Base-by-base conservation (phyloP, 2,888 invertebrate species). In the Oxycera nigricornis region DNA sequence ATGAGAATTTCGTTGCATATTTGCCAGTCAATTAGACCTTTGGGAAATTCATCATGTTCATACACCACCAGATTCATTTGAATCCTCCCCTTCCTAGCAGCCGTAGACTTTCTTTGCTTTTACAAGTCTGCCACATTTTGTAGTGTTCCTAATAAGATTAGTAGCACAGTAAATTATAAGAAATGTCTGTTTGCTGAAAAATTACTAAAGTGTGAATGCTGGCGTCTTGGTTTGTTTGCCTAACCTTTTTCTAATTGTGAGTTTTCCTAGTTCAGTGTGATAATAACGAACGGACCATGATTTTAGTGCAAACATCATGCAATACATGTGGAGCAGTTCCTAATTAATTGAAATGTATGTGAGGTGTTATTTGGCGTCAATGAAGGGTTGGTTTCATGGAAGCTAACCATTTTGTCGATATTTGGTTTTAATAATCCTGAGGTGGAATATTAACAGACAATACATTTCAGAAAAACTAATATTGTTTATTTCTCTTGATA, bases 111-210 rank as follows among this genome's bases (percentile, higher is more conserved):
- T n/a, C n/a, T n/a, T n/a, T n/a, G n/a, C n/a, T n/a, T n/a, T n/a
- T n/a, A n/a, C n/a, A n/a, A n/a, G n/a, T n/a, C n/a, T n/a, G n/a
- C n/a, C 57, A 26, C 26, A 26, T 24, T 28, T 28, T 2, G 55
- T 57, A 26, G 2, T 50, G 26, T 9, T 68, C 68, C 68, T 52
- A 55, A 70, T 28, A 31, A 55, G 46, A 70, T 70, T 70, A 52
- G 70, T 52, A 22, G 20, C 26, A 28, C 31, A 31, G 70, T 70
- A 70, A 70, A 46, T 52, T 52, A 70, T 31, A 70, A 30, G 70
- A 55, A 55, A 70, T 55, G 52, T 70, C 22, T 70, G 70, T 70
- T 70, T 70, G 22, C 52, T 20, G 52, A 52, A 70, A 70, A 70
- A 70, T 70, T 70, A 70, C 17, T 20, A 22, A 70, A 55, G 70